Percentiles rank a stretch among this genome's conserved stretches.
These are phyloP conservation scores for Hystrix brachyura DNA, from an alignment of 2,113 vertebrate genomes.

Conservation along the genomic window DNA sequence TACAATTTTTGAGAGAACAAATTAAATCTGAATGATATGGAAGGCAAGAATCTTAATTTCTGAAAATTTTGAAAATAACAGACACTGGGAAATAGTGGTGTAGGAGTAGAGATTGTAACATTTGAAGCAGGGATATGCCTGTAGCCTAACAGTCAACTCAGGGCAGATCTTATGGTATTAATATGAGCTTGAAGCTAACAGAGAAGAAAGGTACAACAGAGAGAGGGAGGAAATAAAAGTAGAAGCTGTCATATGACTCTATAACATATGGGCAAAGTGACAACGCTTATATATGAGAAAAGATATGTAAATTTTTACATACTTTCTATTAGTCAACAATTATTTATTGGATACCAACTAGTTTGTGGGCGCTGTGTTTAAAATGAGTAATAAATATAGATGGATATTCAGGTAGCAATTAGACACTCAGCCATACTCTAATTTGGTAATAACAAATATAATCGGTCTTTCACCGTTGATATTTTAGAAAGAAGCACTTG, in stretches of 20 bases:
- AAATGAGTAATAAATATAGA: background rate
- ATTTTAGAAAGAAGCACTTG: background rate
- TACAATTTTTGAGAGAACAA: constrained; percentile 30
- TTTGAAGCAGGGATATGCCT: background rate
- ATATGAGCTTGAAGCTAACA: constrained; percentile 25
- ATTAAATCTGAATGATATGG: background rate
- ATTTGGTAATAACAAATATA: background rate
- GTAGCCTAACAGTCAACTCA: background rate
- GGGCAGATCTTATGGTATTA: background rate
- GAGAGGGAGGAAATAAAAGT: background rate
- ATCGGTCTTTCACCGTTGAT: background rate
- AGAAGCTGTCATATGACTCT: background rate
- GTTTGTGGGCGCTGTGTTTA: background rate
- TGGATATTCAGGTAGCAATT: constrained; percentile 2
- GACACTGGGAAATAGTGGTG: background rate
- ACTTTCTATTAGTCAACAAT: background rate
- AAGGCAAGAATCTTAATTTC: background rate
- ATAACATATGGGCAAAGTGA: background rate
- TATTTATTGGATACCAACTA: background rate
- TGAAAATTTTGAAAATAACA: constrained; percentile 34
- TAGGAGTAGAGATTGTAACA: background rate
- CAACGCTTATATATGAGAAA: background rate
- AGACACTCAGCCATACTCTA: background rate
- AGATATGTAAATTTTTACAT: background rate
- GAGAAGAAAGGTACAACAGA: constrained; percentile 23